Evolutionary conservation across 2,888 invertebrate genomes (phyloP), one percentile per base, ranked within the genome.

Genomic region (Lycia hirtaria): DNA sequence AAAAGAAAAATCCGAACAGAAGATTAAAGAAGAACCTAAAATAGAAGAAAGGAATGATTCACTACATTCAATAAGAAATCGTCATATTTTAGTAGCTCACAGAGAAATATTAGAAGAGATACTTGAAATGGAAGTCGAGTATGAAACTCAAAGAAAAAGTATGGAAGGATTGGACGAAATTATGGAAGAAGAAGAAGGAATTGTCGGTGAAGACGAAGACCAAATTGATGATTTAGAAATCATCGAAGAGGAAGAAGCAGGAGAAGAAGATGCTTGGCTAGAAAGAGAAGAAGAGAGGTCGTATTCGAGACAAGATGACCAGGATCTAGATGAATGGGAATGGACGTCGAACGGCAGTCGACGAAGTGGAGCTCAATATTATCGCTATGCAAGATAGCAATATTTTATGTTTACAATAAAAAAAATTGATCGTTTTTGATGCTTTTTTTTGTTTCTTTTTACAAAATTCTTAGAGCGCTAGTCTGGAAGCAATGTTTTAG

Each of bases 281-380:
- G 83, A 82, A 30, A 80, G 87, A 71, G 76, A 81, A 30, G 74
- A 75, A 45, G 59, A 77, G 12, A 76, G 85, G 64, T 65, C 80
- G 1, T 68, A 74, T 43, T 75, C 80, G 1, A 75, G 81, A 47
- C 80, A 81, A 22, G 80, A 82, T 30, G 87, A 92, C 26, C 80
- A 77, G 10, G 87, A 90, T 50, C 73, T 89, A 7, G 90, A 92
- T 28, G 91, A 92, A 68, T 93, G 93, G 93, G 91, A 92, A 62
- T 87, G 85, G 85, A 91, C 82, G 2, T 67, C 75, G 30, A 80
- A 72, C 45, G 75, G 73, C 60, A 75, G 75, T 50, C 74, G 73
- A 56, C 75, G 76, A 55, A 79, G 73, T 56, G 90, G 88, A 64
- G 83, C 86, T 85, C 88, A 89, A 81, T 74, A 82, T 70, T 85